A percentile compares a stretch with the other conserved stretches of the same genome.
These are phyloP conservation scores for Gnatocerus cornutus DNA, from an alignment of 2,888 invertebrate genomes.

Conservation along the genomic window DNA sequence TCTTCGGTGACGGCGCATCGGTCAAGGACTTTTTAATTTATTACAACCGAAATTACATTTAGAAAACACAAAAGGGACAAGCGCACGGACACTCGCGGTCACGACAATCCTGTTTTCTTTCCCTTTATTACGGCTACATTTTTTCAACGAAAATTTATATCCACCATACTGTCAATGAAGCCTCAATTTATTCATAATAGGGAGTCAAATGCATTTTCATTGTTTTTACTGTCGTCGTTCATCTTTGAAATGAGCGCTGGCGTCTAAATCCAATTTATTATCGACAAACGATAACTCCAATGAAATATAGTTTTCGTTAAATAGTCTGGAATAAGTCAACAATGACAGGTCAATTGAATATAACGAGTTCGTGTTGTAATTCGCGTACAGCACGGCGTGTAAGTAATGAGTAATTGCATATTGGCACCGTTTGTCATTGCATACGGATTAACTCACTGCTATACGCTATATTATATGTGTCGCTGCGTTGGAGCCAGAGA, in stretches of 20 bases:
- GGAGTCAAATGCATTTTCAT: slow-evolving; percentile 1
- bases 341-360: slow-evolving; percentile 64
- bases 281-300: background rate
- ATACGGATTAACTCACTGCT: slow-evolving; percentile 63
- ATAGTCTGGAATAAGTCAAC: slow-evolving; percentile 56
- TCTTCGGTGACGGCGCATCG: slow-evolving; percentile 40
- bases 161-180: background rate
- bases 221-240: background rate
- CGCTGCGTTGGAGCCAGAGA: slow-evolving; percentile 13
- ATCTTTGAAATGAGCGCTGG: slow-evolving; percentile 1
- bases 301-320: slow-evolving; percentile 39
- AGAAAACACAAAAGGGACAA: slow-evolving; percentile 32
- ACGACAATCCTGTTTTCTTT: slow-evolving; percentile 26
- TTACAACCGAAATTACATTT: slow-evolving; percentile 39
- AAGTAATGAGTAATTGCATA: slow-evolving; percentile 66
- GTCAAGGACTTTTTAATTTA: slow-evolving; percentile 41
- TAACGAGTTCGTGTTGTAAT: slow-evolving; percentile 56
- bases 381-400: slow-evolving; percentile 58
- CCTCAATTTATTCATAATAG: slow-evolving; percentile 4
- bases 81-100: slow-evolving; percentile 21
- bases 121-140: too few species aligned
- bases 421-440: slow-evolving; percentile 65
- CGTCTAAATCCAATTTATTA: slow-evolving; percentile 11
- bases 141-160: background rate
- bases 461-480: slow-evolving; percentile 43